Conservation (phyloP, 2,888 invertebrate species). For the Pandemis cinnamomeana region DNA sequence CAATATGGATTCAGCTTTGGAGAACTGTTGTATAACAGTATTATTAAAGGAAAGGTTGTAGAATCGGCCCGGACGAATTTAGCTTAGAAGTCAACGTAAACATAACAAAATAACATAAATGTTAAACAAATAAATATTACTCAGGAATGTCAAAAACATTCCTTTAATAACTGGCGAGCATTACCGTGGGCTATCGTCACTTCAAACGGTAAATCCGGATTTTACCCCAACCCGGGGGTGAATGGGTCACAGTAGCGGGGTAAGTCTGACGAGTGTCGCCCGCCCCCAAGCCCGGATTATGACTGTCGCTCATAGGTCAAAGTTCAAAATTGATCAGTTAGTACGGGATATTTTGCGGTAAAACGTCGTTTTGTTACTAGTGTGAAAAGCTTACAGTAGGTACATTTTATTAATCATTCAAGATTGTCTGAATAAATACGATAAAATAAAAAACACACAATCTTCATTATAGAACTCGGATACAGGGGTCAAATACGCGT, state of each 20-base stretch:
- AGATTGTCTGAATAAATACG: too few relatives aligned
- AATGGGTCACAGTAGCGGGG: constrained; percentile 45
- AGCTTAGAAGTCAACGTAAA: too few relatives aligned
- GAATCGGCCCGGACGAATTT: too few relatives aligned
- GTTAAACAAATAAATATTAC: background rate
- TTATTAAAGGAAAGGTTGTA: too few relatives aligned
- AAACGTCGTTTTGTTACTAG: background rate
- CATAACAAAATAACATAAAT: background rate
- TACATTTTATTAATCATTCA: too few relatives aligned
- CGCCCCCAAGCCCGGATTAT: constrained; percentile 43
- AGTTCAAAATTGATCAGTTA: constrained; percentile 39
- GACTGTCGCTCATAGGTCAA: constrained; percentile 40
- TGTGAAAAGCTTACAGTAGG: too few relatives aligned
- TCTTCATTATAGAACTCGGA: too few relatives aligned
- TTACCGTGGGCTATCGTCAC: constrained; percentile 10
- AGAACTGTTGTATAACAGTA: too few relatives aligned
- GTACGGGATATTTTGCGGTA: constrained; percentile 14
- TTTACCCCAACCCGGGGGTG: constrained; percentile 17
- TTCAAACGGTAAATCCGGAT: constrained; percentile 13
- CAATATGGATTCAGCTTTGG: too few relatives aligned
- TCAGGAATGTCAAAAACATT: background rate
- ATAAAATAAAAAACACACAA: too few relatives aligned
- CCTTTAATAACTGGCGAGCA: background rate
- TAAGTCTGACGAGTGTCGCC: constrained; percentile 41
- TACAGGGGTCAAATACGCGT: too few relatives aligned